Conservation (phyloP, 1,140 invertebrate genomes). For the Lasioglossum baleicum region DNA sequence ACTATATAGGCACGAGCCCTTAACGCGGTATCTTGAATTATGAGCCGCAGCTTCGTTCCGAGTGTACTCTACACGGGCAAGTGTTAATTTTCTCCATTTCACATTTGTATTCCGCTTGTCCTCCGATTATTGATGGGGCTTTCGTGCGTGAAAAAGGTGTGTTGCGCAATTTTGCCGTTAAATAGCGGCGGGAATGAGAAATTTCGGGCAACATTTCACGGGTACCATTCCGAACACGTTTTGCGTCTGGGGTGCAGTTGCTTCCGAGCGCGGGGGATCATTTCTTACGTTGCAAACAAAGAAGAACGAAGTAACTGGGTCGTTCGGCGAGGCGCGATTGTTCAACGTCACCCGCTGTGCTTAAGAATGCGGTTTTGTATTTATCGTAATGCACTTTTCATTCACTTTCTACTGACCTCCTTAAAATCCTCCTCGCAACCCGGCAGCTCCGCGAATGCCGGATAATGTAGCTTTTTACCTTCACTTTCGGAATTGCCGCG, state of each 20-base stretch:
- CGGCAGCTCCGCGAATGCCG: no score
- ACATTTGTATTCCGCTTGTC: slow-evolving; percentile 37
- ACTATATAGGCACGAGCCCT: no score
- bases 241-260: slow-evolving; percentile 20
- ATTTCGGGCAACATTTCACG: slow-evolving; percentile 49
- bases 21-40: not conserved
- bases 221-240: slow-evolving; percentile 42
- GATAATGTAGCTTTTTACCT: no score
- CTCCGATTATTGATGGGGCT: slow-evolving; percentile 38
- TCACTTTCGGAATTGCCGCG: no score
- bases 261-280: slow-evolving; percentile 17
- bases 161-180: slow-evolving; percentile 14
- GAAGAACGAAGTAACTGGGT: slow-evolving; percentile 39
- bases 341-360: slow-evolving; percentile 31
- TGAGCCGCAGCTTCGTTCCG: not conserved
- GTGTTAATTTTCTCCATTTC: slow-evolving; percentile 19
- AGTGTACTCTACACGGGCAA: not conserved
- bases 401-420: slow-evolving; percentile 1
- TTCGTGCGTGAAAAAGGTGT: not conserved
- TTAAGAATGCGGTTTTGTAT: slow-evolving; percentile 39
- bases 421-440: slow-evolving; percentile 3
- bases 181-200: slow-evolving; percentile 41
- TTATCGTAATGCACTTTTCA: slow-evolving; percentile 47
- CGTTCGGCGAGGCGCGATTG: slow-evolving; percentile 38
- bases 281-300: slow-evolving; percentile 43